phyloP scores from a whole-genome alignment of 2,888 invertebrate genomes.

The Zonitis immaculata region DNA sequence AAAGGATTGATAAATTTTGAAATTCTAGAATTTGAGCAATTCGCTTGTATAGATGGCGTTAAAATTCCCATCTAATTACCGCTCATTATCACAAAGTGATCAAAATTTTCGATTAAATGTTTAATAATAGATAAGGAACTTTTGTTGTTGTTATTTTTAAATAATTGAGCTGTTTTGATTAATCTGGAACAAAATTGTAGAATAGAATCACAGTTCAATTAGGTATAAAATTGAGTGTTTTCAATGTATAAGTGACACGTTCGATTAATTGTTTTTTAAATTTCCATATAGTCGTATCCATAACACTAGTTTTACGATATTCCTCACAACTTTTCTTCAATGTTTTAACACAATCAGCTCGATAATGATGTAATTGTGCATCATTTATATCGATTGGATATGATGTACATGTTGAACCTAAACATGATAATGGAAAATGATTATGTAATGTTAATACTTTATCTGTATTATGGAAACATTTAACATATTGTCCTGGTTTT shows the following conservation, averaged over 20 bases:
- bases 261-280: slow-evolving; percentile 73
- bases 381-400: slow-evolving; percentile 76
- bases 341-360: slow-evolving; percentile 86
- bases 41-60: no score
- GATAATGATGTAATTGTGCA: slow-evolving; percentile 90
- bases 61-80: no score
- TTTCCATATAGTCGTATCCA: slow-evolving; percentile 84
- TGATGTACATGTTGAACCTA: slow-evolving; percentile 70
- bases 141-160: no score
- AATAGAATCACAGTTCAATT: no score
- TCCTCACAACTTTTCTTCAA: slow-evolving; percentile 79
- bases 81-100: no score
- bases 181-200: no score
- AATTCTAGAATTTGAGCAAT: no score
- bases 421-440: slow-evolving; percentile 85
- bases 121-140: no score
- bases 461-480: slow-evolving; percentile 90
- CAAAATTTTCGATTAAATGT: no score
- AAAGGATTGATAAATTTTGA: no score
- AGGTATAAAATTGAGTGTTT: slow-evolving; percentile 58
- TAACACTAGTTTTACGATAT: slow-evolving; percentile 73
- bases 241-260: slow-evolving; percentile 65
- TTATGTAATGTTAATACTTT: slow-evolving; percentile 86
- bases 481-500: slow-evolving; percentile 88
- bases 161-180: no score